Conservation (phyloP, 2,888 invertebrate genomes). For the Melangyna quadrimaculata region DNA sequence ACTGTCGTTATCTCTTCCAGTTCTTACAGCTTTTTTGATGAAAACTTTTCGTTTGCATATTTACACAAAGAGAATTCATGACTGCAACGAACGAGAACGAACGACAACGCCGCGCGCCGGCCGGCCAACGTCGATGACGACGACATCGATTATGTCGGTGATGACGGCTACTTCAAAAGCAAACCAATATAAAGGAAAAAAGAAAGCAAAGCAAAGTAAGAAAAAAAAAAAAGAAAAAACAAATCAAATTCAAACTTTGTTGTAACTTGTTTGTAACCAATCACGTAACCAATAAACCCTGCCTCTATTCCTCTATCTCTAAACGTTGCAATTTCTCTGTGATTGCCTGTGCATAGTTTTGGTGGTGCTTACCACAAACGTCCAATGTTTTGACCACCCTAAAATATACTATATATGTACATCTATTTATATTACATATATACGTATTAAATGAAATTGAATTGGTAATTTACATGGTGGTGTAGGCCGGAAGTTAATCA, state of each 20-base stretch:
- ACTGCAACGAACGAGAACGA: constrained; percentile 7
- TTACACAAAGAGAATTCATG: constrained; percentile 68
- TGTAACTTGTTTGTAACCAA: constrained; percentile 63
- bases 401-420: neutral
- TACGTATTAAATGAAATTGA: constrained; percentile 34
- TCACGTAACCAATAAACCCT: constrained; percentile 52
- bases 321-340: constrained; percentile 14
- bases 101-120: no score
- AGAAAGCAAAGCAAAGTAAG: neutral
- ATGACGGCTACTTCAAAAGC: constrained; percentile 25
- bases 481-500: constrained; percentile 61
- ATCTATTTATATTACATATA: neutral
- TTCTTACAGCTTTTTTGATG: constrained; percentile 3
- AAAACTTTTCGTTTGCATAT: constrained; percentile 68
- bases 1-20: neutral
- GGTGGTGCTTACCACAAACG: constrained; percentile 43
- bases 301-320: neutral
- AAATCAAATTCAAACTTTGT: constrained; percentile 64
- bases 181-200: neutral
- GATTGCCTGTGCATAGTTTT: neutral
- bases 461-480: constrained; percentile 63
- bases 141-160: neutral
- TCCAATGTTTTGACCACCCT: constrained; percentile 8
- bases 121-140: neutral
- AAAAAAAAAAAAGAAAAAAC: constrained; percentile 2